Conservation (phyloP, 1,140 invertebrate genomes). For the Antheraea pernyi region DNA sequence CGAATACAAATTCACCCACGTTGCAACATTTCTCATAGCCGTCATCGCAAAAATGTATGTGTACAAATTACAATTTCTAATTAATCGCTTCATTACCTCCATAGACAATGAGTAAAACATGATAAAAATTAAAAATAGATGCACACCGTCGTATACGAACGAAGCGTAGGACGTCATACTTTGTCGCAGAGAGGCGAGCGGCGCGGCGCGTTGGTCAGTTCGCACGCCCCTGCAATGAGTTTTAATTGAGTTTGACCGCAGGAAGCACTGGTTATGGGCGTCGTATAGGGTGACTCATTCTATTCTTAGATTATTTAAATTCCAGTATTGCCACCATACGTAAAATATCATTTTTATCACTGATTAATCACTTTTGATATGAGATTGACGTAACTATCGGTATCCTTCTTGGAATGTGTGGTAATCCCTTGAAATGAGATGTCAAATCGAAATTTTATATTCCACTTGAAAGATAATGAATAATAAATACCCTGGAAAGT, state of each 20-base stretch:
- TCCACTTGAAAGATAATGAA: not conserved
- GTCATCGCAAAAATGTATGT: no score
- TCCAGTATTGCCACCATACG: no score
- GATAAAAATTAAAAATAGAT: not conserved
- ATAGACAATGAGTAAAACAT: not conserved
- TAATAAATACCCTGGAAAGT: not conserved
- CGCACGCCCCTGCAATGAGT: constrained; percentile 72
- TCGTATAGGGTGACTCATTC: constrained; percentile 55
- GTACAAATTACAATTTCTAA: no score
- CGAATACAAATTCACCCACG: no score
- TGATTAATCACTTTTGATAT: not conserved
- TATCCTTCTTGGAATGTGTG: not conserved
- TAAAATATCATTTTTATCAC: not conserved
- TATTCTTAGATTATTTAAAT: not conserved
- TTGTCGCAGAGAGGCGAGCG: not conserved
- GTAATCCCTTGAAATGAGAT: not conserved
- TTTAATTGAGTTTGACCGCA: constrained; percentile 71
- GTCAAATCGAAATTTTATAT: not conserved
- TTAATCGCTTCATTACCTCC: not conserved
- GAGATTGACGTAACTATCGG: not conserved
- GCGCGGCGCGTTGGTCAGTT: constrained; percentile 38
- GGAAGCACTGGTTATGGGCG: constrained; percentile 60
- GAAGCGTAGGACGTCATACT: not conserved
- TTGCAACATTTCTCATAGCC: no score
- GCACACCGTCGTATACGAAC: not conserved